These are phyloP conservation scores for Semnopithecus entellus DNA, from an alignment of 2,113 vertebrate genomes.

Conservation along the genomic window DNA sequence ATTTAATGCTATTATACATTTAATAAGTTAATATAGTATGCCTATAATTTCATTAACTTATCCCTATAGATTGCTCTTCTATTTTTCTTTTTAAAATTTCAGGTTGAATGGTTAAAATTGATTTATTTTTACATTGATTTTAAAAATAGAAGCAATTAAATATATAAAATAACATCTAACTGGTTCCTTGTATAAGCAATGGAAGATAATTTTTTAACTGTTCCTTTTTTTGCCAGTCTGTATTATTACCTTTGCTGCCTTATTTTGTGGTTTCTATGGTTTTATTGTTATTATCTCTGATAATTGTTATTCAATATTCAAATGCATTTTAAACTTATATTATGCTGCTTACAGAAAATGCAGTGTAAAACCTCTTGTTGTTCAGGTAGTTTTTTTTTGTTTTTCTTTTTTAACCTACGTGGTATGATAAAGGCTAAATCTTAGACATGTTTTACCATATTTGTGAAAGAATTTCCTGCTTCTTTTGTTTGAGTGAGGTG, in stretches of 20 bases:
- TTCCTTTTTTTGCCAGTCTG: not conserved
- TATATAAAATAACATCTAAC: not conserved
- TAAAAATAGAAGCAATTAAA: not conserved
- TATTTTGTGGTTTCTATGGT: not conserved
- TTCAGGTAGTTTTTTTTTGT: not conserved
- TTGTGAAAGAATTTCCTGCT: not conserved
- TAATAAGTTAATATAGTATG: not conserved
- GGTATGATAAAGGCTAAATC: not conserved
- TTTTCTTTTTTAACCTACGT: not conserved
- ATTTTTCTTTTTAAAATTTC: not conserved
- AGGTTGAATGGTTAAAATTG: not conserved
- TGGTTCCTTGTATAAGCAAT: not conserved
- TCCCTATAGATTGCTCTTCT: not conserved
- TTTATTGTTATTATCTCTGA: not conserved
- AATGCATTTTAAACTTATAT: not conserved
- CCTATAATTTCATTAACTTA: slow-evolving; percentile 21
- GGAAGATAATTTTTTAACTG: not conserved
- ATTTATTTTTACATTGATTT: not conserved
- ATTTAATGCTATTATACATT: not conserved
- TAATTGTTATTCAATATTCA: not conserved
- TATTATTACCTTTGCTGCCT: not conserved
- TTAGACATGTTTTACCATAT: not conserved
- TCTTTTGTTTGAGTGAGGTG: not conserved
- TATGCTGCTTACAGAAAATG: not conserved
- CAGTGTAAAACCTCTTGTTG: not conserved